phyloP scores from a whole-genome alignment of 2,113 vertebrate species.

The Muscicapa adusta region DNA sequence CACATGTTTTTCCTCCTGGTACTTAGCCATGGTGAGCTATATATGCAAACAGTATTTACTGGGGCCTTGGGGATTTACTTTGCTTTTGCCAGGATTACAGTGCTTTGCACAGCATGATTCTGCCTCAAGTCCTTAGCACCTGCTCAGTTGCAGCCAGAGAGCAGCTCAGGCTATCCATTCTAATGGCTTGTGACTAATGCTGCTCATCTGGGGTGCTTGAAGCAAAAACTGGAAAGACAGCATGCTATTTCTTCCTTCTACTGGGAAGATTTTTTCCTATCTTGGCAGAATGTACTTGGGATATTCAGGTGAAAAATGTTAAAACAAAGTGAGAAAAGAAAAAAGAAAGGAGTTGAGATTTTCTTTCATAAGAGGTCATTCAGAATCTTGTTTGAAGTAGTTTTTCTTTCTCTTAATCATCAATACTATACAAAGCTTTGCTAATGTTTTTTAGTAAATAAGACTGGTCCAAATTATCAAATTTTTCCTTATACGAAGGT shows the following conservation, averaged over 20 bases:
- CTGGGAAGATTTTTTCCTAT: not conserved
- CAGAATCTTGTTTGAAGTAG: not conserved
- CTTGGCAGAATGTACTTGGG: not conserved
- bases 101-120: not conserved
- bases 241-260: not conserved
- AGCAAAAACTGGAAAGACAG: not conserved
- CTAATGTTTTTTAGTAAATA: not conserved
- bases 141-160: not conserved
- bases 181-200: not conserved
- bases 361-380: not conserved
- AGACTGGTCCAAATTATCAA: not conserved
- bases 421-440: not conserved
- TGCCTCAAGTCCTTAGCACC: not conserved
- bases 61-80: not conserved
- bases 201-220: not conserved
- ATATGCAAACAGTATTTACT: conserved; percentile 9
- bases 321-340: not conserved
- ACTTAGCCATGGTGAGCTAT: not conserved
- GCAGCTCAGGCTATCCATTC: not conserved
- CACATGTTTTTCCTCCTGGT: not conserved
- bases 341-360: fast-evolving
- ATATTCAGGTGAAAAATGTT: not conserved
- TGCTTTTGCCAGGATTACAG: not conserved
- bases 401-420: not conserved
- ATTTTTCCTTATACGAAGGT: not conserved